Evolutionary conservation across 2,888 invertebrate species (phyloP), one percentile per base, ranked within the genome.

Genomic region (Parnassius glacialis): DNA sequence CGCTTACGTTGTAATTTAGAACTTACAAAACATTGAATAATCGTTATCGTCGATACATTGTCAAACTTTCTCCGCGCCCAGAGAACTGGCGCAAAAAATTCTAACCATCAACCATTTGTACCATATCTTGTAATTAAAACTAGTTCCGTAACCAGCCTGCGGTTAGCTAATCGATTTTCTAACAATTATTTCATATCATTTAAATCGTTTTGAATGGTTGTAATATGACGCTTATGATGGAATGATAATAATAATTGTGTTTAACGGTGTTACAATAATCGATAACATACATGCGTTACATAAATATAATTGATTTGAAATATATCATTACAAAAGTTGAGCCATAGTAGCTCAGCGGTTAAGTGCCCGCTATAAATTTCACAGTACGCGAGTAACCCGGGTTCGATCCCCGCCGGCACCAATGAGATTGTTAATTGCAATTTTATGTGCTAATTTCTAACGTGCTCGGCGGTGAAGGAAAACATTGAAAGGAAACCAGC

Each of bases 161-260:
- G 58, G 59, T 62, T 59, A 59, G 42, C 47, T 59, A 59, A 62
- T 62, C 58, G 58, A 62, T 62, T n/a, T 10, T 53, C 58, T 54
- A 54, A 52, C 51, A 59, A 51, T 62, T 51, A 61, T 61, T 56
- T 61, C 44, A 47, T 61, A 52, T 55, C 51, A 43, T 50, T 54
- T 54, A 53, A 58, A 62, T 51, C 55, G 41, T 45, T 50, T 54
- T 51, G 50, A 58, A 62, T 47, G 55, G 45, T 45, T 55, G 62
- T 59, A 62, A 62, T 52, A 62, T 51, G 55, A 55, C 55, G 50
- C 52, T 44, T 55, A 47, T 25, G 45, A 57, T 57, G 52, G 41
- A 47, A 47, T 20, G 41, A 51, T 56, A 16, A 16, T 56, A 16
- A 16, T 16, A 52, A 57, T 61, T 45, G 43, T 45, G 10, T 16